These are phyloP conservation scores for Progne subis DNA, from an alignment of 2,113 vertebrate genomes.

Conservation along the genomic window DNA sequence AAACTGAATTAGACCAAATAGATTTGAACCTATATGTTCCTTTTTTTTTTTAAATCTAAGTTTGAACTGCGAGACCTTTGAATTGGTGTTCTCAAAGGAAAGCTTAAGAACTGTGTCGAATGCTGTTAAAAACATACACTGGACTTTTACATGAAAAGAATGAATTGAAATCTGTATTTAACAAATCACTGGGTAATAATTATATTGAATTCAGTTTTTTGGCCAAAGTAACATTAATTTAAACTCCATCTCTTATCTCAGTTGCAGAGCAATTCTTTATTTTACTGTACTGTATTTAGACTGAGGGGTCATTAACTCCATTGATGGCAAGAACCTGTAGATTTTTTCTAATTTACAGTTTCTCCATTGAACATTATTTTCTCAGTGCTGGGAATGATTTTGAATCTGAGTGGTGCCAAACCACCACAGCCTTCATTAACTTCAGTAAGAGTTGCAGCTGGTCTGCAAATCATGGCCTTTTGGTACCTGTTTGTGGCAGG, in stretches of 20 bases:
- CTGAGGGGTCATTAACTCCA: not conserved
- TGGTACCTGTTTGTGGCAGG: not conserved
- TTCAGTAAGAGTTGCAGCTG: not conserved
- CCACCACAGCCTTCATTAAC: not conserved
- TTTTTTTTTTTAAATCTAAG: not conserved
- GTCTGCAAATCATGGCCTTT: not conserved
- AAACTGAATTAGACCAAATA: not conserved
- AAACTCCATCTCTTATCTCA: not conserved
- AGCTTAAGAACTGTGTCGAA: not conserved
- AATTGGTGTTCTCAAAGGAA: not conserved
- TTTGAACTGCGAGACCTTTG: not conserved
- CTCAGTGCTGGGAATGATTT: not conserved
- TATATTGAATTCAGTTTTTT: not conserved
- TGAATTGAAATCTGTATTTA: not conserved
- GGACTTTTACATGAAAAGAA: not conserved
- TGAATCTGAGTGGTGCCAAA: not conserved
- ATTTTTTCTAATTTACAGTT: not conserved
- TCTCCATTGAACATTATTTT: not conserved
- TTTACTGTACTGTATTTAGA: not conserved
- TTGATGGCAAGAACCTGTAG: not conserved
- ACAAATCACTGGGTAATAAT: not conserved
- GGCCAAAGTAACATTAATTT: not conserved
- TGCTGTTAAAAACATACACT: not conserved
- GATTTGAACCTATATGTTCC: not conserved
- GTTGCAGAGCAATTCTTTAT: not conserved